A percentile compares a stretch with the other conserved stretches of the same genome.
These are phyloP conservation scores for Pardalotus punctatus DNA, from an alignment of 2,113 vertebrate genomes.

Conservation along the genomic window DNA sequence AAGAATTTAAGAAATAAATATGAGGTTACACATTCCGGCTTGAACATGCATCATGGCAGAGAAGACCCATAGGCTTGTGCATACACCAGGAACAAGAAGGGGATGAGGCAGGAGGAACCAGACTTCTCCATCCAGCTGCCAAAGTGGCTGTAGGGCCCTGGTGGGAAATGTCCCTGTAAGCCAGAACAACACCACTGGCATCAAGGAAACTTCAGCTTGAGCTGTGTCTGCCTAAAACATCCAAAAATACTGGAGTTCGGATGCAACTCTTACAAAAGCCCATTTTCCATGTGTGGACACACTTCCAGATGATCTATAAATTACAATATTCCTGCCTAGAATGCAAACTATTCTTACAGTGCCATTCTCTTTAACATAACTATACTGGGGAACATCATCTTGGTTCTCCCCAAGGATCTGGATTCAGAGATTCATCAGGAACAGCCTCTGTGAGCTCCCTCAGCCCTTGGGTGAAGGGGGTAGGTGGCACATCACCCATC, in stretches of 20 bases:
- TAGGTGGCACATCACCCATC: too few relatives aligned
- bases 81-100: not conserved
- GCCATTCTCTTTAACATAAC: not conserved
- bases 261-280: not conserved
- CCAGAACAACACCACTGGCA: not conserved
- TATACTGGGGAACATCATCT: accelerated
- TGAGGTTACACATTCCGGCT: not conserved
- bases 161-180: not conserved
- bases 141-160: not conserved
- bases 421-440: not conserved
- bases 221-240: accelerated
- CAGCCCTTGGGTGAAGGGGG: not conserved
- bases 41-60: not conserved
- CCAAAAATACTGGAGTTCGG: not conserved
- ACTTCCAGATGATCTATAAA: not conserved
- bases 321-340: not conserved
- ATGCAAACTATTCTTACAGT: not conserved
- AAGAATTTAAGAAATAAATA: not conserved
- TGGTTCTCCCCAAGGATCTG: not conserved
- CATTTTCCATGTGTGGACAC: accelerated
- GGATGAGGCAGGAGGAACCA: not conserved
- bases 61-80: accelerated
- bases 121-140: not conserved
- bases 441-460: not conserved
- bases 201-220: not conserved